Evolutionary conservation across 2,888 invertebrate species (phyloP).

Genomic region (Megalurothrips usitatus): DNA sequence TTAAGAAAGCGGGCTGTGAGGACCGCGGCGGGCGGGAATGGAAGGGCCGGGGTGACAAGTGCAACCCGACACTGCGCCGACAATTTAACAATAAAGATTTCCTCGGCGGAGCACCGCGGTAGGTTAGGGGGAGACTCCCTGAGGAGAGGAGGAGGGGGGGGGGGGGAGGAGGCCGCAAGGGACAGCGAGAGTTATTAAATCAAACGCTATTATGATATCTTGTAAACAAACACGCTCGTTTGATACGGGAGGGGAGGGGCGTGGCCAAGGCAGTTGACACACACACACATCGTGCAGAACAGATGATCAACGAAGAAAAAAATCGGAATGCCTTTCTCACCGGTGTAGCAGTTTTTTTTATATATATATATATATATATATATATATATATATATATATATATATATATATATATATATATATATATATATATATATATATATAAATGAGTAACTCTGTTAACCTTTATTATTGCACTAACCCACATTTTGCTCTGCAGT

Average conservation of each 20-base stretch:
- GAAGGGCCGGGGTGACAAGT: slow-evolving; percentile 1
- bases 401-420: no score
- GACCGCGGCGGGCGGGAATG: neutral
- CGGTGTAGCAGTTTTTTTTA: no score
- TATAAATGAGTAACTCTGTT: no score
- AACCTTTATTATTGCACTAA: no score
- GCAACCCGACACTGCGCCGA: slow-evolving; percentile 11
- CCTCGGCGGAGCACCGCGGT: neutral
- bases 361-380: no score
- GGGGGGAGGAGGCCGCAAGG: neutral
- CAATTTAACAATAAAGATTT: slow-evolving; percentile 24
- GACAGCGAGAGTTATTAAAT: slow-evolving; percentile 12
- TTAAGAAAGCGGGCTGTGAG: no score
- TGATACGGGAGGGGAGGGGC: neutral
- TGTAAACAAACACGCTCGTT: slow-evolving; percentile 16
- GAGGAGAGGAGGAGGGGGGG: neutral
- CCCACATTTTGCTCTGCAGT: no score
- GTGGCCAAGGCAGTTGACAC: neutral
- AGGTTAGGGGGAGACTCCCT: neutral
- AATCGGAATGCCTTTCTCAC: no score
- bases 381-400: no score
- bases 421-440: no score
- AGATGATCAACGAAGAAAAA: no score
- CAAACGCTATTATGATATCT: slow-evolving; percentile 22
- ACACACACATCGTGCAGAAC: no score